phyloP scores from a whole-genome alignment of 2,113 vertebrate species.

The Centropristis striata region DNA sequence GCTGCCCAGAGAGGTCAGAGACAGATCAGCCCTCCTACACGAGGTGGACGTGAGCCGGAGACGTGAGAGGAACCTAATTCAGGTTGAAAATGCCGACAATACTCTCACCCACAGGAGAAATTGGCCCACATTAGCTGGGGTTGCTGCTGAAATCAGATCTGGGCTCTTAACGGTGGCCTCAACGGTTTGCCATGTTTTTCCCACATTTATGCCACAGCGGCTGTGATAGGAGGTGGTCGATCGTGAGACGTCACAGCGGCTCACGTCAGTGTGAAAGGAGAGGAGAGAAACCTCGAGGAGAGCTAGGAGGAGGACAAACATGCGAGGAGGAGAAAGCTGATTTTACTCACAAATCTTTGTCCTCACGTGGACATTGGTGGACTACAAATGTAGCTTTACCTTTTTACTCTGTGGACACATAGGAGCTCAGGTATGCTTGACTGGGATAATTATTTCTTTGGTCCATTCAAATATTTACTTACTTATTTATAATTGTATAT shows the following conservation, averaged over 20 bases:
- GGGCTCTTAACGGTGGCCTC: neutral
- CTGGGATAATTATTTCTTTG: no score
- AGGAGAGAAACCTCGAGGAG: conserved; percentile 3
- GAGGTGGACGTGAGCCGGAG: neutral
- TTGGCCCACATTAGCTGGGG: neutral
- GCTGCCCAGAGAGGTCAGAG: conserved; percentile 32
- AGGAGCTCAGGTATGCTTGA: no score
- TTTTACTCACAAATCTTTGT: neutral
- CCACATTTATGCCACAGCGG: neutral
- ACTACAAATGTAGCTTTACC: neutral
- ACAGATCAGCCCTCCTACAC: conserved; percentile 20
- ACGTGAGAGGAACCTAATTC: conserved; percentile 21
- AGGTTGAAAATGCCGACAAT: conserved; percentile 19
- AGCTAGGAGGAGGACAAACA: neutral
- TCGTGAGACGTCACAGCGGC: neutral
- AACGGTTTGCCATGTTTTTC: neutral
- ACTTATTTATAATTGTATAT: no score
- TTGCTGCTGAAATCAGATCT: conserved; percentile 4
- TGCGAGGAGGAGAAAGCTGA: neutral
- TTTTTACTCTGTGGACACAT: neutral
- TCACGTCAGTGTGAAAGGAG: neutral
- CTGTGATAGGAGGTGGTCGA: neutral
- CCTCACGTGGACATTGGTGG: neutral
- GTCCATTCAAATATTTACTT: no score
- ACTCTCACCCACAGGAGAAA: neutral